Evolutionary conservation across 2,888 invertebrate species (phyloP), one percentile per base, ranked within the genome.

Genomic region (Drosophila peninsularis): DNA sequence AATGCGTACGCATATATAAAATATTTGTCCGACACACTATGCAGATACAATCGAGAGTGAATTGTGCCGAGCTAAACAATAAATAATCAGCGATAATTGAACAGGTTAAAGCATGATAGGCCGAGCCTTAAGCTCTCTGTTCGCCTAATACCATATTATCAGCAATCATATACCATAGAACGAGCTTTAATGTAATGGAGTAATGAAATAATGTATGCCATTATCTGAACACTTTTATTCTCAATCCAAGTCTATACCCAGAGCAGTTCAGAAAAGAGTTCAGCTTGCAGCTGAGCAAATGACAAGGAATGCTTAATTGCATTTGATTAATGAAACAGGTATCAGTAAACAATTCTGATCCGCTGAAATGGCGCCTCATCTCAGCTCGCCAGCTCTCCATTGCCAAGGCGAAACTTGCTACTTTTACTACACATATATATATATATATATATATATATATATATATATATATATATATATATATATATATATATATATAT

Each of bases 381-480:
- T 45, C 44, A 17, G 6, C 13, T 17, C 17, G 5, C 1, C 44
- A 17, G 4, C 13, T 17, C 17, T 13, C 34, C 32, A 37, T 17
- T 37, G 55, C 50, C 53, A 37, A 56, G 32, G 32, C 30, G 32
- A 60, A 42, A 42, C 19, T 19, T 10, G 34, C n/a, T 57, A 37
- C 11, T 36, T 57, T 56, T 44, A 11, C 21, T 39, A 39, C 54
- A 2, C n/a, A 24, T 24, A 24, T 24, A 24, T 24, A 24, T 24
- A 24, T 24, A 24, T 24, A 24, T 24, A 24, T 24, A 24, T 24
- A 24, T 24, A 24, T 30, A 30, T 30, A 30, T 30, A 30, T 6
- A 30, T 30, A 30, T 6, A 30, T 7, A 7, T 6, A 30, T 6
- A 27, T 27, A 27, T 27, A 27, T 27, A 21, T 45, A 21, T 34